These are phyloP conservation scores for Stenurella melanura DNA, from an alignment of 2,888 invertebrate species.

Conservation along the genomic window DNA sequence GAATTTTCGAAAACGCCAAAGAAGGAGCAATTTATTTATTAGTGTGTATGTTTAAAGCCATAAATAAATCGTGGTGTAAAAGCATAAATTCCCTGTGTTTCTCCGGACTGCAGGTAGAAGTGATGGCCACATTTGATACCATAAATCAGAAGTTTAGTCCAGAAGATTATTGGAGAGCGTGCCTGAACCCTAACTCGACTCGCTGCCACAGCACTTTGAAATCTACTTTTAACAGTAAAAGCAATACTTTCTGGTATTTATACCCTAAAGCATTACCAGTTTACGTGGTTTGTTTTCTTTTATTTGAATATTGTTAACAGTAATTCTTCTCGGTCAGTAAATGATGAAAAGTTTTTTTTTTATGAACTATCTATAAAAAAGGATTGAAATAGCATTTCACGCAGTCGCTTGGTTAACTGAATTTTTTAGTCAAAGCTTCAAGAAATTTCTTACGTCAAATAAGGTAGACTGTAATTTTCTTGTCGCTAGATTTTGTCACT, in stretches of 20 bases:
- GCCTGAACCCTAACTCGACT: conserved; percentile 32
- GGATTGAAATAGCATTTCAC: no score
- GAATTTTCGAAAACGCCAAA: conserved; percentile 20
- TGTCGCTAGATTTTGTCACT: no score
- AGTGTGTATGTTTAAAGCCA: conserved; percentile 21
- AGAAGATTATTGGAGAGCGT: conserved; percentile 50
- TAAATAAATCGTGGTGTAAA: conserved; percentile 41
- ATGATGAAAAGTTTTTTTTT: not conserved
- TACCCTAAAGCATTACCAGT: not conserved
- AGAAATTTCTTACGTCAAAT: no score
- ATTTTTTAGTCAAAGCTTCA: no score
- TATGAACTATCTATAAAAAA: no score
- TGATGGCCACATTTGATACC: conserved; percentile 51
- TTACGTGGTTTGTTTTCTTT: not conserved
- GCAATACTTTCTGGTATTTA: conserved; percentile 10
- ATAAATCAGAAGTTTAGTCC: conserved; percentile 56
- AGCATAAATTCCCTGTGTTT: conserved; percentile 43
- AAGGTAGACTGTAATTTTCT: no score
- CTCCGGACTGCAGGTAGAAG: conserved; percentile 52
- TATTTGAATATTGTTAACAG: not conserved
- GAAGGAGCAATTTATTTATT: conserved; percentile 39
- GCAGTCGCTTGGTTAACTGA: no score
- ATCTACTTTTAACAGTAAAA: conserved; percentile 27
- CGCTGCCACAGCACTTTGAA: conserved; percentile 31
- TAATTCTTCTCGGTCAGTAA: not conserved